A percentile compares a stretch with the other conserved stretches of the same genome.
Evolutionary conservation across 2,888 invertebrate genomes (phyloP).

Genomic region (Conchocele bisecta): DNA sequence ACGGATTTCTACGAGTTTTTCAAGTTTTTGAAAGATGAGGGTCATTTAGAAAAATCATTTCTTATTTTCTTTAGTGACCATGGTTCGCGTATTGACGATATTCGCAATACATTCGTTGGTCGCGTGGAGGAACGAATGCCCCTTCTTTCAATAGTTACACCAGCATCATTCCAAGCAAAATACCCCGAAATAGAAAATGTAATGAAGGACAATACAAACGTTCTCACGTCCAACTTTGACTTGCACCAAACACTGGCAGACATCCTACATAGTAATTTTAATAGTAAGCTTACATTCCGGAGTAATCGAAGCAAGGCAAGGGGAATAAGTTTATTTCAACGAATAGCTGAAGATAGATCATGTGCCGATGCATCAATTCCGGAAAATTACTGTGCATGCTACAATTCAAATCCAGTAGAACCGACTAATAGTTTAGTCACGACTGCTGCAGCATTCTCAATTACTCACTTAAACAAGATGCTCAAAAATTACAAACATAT

Average conservation of each 20-base stretch:
- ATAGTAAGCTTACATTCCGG: not conserved
- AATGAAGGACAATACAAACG: conserved; percentile 86
- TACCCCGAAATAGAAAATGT: conserved; percentile 87
- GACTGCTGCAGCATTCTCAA: conserved; percentile 84
- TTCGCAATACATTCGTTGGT: conserved; percentile 94
- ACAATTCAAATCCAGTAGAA: conserved; percentile 89
- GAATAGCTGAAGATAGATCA: conserved; percentile 87
- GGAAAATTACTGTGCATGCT: conserved; percentile 97
- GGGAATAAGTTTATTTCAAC: conserved; percentile 77
- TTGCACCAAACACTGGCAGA: conserved; percentile 91
- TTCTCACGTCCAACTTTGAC: conserved; percentile 94
- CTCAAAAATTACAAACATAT: conserved; percentile 81
- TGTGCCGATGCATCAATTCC: conserved; percentile 95
- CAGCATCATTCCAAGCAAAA: conserved; percentile 86
- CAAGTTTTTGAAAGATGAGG: conserved; percentile 85
- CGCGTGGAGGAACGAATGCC: conserved; percentile 95
- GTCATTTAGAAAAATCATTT: conserved; percentile 90
- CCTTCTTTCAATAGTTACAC: conserved; percentile 91
- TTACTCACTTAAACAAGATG: conserved; percentile 61
- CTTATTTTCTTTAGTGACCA: conserved; percentile 96
- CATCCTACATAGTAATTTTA: conserved; percentile 83
- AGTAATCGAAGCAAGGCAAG: conserved; percentile 54
- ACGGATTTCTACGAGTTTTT: conserved; percentile 86
- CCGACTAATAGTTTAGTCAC: conserved; percentile 83
- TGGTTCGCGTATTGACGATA: conserved; percentile 90